These are phyloP conservation scores for Drosophila albomicans DNA, from an alignment of 1,140 invertebrate species.

Conservation along the genomic window DNA sequence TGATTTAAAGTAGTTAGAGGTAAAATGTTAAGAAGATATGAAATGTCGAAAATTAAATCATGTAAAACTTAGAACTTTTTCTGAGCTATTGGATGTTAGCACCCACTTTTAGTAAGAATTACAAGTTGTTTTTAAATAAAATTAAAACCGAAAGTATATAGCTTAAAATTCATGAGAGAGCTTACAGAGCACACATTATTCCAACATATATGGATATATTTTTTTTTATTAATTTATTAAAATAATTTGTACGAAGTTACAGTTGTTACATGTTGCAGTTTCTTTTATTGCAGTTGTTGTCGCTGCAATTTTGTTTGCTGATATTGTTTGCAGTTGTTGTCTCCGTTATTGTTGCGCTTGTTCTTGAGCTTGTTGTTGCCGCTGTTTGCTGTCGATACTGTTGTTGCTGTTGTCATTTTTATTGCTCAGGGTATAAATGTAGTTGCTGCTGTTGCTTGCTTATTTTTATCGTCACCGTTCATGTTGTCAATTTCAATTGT, in stretches of 20 bases:
- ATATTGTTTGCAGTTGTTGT: not conserved
- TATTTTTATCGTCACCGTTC: slow-evolving; percentile 1
- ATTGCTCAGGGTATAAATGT: not conserved
- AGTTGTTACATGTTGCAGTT: not conserved
- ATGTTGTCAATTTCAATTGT: slow-evolving; percentile 6
- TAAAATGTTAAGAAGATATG: no score
- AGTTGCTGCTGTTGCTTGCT: slow-evolving; percentile 3
- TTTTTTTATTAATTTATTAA: not conserved
- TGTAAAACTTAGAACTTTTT: no score
- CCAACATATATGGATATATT: not conserved
- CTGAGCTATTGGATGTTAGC: no score
- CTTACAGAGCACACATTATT: no score
- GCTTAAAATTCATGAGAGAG: no score
- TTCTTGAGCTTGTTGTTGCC: not conserved
- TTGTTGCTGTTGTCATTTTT: not conserved
- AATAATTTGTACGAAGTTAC: not conserved
- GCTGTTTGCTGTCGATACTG: not conserved
- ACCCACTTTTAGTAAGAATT: no score
- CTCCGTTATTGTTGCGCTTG: not conserved
- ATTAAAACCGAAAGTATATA: no score
- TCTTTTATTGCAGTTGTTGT: slow-evolving; percentile 4
- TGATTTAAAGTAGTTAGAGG: no score
- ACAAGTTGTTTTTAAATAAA: no score
- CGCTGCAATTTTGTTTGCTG: not conserved
- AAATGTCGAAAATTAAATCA: no score